A percentile compares a stretch with the other conserved stretches of the same genome.
phyloP scores from a whole-genome alignment of 2,888 invertebrate species.

The Tetramorium bicarinatum region DNA sequence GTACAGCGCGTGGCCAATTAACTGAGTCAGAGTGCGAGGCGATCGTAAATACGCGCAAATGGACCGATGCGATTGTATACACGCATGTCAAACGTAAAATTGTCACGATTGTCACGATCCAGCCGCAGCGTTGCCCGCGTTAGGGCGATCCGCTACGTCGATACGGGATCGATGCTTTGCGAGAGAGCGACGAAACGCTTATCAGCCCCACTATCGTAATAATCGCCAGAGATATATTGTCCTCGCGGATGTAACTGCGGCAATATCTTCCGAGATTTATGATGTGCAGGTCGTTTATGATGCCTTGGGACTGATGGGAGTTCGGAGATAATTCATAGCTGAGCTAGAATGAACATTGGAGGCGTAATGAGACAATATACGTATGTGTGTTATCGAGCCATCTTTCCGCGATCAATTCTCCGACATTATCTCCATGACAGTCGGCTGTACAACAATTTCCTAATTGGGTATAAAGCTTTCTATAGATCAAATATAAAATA shows the following conservation, averaged over 20 bases:
- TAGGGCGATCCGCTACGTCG: not conserved
- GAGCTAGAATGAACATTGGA: not conserved
- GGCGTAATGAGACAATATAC: not conserved
- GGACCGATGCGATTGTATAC: constrained; percentile 45
- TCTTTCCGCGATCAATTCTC: constrained; percentile 16
- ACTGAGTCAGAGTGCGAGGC: constrained; percentile 60
- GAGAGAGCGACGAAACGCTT: constrained; percentile 42
- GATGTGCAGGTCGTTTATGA: constrained; percentile 49
- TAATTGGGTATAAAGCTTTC: not conserved
- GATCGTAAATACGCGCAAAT: constrained; percentile 70
- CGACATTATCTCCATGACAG: not conserved
- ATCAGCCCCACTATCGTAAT: constrained; percentile 33
- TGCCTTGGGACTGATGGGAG: constrained; percentile 33
- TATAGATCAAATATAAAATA: not conserved
- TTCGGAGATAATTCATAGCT: constrained; percentile 31
- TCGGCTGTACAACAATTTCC: not conserved
- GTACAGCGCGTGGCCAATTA: constrained; percentile 66
- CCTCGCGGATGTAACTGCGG: constrained; percentile 12
- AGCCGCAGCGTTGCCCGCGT: not conserved
- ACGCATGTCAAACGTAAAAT: constrained; percentile 58
- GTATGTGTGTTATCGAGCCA: not conserved
- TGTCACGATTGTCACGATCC: constrained; percentile 19
- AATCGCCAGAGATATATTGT: constrained; percentile 44
- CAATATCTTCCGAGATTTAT: constrained; percentile 52
- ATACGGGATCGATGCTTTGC: constrained; percentile 16